Evolutionary conservation across 2,888 invertebrate species (phyloP).

Genomic region (Leuctra nigra): DNA sequence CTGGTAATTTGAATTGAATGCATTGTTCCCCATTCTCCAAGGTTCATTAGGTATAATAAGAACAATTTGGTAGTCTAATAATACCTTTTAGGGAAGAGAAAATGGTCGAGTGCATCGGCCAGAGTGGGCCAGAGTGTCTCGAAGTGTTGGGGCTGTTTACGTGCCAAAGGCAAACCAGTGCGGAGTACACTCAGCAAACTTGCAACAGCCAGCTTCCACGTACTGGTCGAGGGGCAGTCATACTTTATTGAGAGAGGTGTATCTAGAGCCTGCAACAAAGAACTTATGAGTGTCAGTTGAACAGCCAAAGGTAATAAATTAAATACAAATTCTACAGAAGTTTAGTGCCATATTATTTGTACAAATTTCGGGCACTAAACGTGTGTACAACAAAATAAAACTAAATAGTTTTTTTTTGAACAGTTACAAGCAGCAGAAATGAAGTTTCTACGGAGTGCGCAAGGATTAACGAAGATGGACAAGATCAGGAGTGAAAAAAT

Average conservation of each 20-base stretch:
- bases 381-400: no score
- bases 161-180: conserved; percentile 80
- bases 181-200: conserved; percentile 71
- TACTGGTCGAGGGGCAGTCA: conserved; percentile 67
- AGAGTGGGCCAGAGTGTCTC: conserved; percentile 79
- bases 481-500: no score
- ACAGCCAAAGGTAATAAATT: no score
- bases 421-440: no score
- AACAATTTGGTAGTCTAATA: conserved; percentile 18
- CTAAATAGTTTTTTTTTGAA: no score
- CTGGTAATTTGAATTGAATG: no score
- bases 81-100: conserved; percentile 80
- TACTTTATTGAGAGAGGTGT: conserved; percentile 74
- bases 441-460: no score
- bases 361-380: no score
- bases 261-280: conserved; percentile 53
- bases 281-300: neutral
- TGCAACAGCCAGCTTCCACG: conserved; percentile 76
- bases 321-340: conserved; percentile 4
- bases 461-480: no score
- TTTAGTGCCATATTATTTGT: conserved; percentile 7
- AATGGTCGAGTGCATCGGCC: conserved; percentile 80
- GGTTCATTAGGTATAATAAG: neutral
- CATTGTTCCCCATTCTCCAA: neutral
- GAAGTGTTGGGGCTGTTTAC: conserved; percentile 65